Percentiles rank a stretch among this genome's conserved stretches.
Conservation (phyloP, 1,140 invertebrate species). For the Hylyphantes graminicola region DNA sequence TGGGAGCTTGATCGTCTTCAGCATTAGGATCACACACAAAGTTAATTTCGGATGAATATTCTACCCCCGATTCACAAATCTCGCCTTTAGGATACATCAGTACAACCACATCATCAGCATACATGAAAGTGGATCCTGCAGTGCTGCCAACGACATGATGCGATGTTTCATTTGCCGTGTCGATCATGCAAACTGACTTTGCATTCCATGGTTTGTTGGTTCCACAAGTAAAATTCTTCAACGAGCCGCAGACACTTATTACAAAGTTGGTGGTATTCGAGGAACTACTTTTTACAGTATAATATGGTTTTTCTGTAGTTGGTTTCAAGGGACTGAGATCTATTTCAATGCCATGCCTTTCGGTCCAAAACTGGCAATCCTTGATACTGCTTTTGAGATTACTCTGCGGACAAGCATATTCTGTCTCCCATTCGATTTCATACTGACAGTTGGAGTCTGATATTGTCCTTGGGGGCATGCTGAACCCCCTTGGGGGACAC, state of each 20-base stretch:
- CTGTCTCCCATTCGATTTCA: slow-evolving; percentile 63
- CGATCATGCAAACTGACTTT: slow-evolving; percentile 18
- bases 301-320: background rate
- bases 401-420: slow-evolving; percentile 62
- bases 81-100: slow-evolving; percentile 48
- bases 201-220: slow-evolving; percentile 29
- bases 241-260: slow-evolving; percentile 61
- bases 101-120: slow-evolving; percentile 57
- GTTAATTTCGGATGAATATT: slow-evolving; percentile 55
- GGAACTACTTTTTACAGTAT: background rate
- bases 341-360: slow-evolving; percentile 57
- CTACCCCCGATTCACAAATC: slow-evolving; percentile 3
- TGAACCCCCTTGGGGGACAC: slow-evolving; percentile 51
- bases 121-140: slow-evolving; percentile 22
- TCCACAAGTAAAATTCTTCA: slow-evolving; percentile 17
- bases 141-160: slow-evolving; percentile 30
- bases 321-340: slow-evolving; percentile 51
- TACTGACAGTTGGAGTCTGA: slow-evolving; percentile 61
- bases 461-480: slow-evolving; percentile 54
- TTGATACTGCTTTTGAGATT: slow-evolving; percentile 30
- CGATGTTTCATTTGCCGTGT: background rate
- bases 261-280: slow-evolving; percentile 32
- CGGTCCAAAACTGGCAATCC: slow-evolving; percentile 45
- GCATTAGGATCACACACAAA: slow-evolving; percentile 61
- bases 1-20: slow-evolving; percentile 41